Evolutionary conservation across 2,113 vertebrate genomes (phyloP).

Genomic region (Apeltes quadracus): DNA sequence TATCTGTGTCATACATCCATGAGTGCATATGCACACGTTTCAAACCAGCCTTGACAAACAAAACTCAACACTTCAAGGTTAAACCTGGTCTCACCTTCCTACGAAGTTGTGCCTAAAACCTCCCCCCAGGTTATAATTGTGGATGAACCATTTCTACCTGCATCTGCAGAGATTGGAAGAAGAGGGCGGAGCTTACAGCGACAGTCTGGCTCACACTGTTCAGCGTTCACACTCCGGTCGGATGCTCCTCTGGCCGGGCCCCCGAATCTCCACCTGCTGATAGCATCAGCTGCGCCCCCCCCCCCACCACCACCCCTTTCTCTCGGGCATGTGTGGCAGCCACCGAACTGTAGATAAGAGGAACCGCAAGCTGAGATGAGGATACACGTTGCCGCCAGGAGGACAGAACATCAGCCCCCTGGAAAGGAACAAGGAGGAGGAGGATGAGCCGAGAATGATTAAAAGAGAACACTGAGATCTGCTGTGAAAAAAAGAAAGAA

Average conservation of each 20-base stretch:
- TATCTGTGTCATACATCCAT: background rate
- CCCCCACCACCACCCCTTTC: conserved; percentile 9
- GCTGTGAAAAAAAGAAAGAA: conserved; percentile 1
- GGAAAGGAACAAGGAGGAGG: conserved; percentile 22
- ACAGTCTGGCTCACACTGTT: background rate
- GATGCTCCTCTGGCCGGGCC: conserved; percentile 64
- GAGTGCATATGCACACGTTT: too few relatives aligned
- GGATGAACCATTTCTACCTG: background rate
- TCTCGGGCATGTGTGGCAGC: conserved; percentile 70
- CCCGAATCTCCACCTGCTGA: conserved; percentile 75
- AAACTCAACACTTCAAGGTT: too few relatives aligned
- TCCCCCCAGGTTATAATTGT: too few relatives aligned
- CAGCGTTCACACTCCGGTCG: conserved; percentile 15
- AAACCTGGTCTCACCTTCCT: too few relatives aligned
- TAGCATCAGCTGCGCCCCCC: conserved; percentile 67
- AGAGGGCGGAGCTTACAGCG: conserved; percentile 3
- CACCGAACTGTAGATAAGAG: conserved; percentile 70
- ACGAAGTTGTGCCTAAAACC: too few relatives aligned
- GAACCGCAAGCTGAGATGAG: conserved; percentile 75
- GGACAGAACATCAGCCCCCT: conserved; percentile 34
- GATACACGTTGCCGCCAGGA: conserved; percentile 62
- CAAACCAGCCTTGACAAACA: too few relatives aligned
- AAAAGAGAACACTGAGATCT: conserved; percentile 21
- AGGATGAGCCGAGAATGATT: conserved; percentile 39
- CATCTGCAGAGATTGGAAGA: background rate